A percentile compares a stretch with the other conserved stretches of the same genome.
These are phyloP conservation scores for Lepus oiostolus DNA, from an alignment of 2,797 vertebrate species.

Conservation along the genomic window DNA sequence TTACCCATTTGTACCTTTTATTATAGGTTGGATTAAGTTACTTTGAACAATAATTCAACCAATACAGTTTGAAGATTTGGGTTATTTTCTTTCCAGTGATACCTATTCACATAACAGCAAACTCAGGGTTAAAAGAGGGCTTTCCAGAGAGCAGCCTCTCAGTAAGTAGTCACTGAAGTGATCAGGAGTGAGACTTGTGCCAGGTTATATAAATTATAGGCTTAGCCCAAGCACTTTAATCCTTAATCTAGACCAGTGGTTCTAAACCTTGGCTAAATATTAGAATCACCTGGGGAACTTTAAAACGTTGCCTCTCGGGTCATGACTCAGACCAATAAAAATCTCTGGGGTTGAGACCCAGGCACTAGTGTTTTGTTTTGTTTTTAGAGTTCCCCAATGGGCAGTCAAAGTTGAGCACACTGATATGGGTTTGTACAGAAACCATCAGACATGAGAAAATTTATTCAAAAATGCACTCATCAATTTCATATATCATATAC, in stretches of 20 bases:
- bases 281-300: conserved; percentile 53
- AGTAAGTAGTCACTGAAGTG: not conserved
- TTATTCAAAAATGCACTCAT: conserved; percentile 15
- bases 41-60: not conserved
- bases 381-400: conserved; percentile 1
- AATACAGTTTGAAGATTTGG: not conserved
- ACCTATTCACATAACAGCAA: not conserved
- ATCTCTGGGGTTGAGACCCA: conserved; percentile 23
- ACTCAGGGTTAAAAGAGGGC: conserved; percentile 29
- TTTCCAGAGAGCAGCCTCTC: not conserved
- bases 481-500: conserved; percentile 34
- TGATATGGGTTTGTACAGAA: not conserved
- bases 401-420: not conserved
- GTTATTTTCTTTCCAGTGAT: conserved; percentile 11
- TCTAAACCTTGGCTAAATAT: conserved; percentile 53
- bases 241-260: conserved; percentile 49
- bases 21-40: not conserved
- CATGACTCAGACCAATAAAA: conserved; percentile 10
- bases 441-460: conserved; percentile 41
- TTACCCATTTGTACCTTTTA: not conserved
- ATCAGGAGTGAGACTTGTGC: not conserved
- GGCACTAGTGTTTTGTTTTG: not conserved
- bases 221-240: conserved; percentile 57
- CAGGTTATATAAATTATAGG: conserved; percentile 54
- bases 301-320: conserved; percentile 31